Evolutionary conservation across 2,113 vertebrate species (phyloP).

Genomic region (Hypanus sabinus): DNA sequence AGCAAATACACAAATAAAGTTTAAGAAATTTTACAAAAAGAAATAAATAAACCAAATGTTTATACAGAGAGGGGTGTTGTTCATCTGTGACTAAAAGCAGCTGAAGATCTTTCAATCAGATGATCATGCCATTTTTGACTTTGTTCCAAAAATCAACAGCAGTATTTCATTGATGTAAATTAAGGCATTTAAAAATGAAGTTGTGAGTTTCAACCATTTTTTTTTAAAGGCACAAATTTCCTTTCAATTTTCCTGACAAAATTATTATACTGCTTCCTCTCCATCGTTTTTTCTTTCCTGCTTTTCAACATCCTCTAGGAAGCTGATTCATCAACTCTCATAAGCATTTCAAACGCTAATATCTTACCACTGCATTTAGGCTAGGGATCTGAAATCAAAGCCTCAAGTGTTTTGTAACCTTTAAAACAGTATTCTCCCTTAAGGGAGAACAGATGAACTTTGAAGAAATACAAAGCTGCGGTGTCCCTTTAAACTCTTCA

Average conservation of each 20-base stretch:
- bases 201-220: conserved; percentile 37
- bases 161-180: conserved; percentile 36
- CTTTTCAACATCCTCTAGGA: conserved; percentile 37
- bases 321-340: conserved; percentile 34
- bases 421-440: conserved; percentile 35
- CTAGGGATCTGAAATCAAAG: conserved; percentile 37
- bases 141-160: conserved; percentile 35
- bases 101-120: conserved; percentile 18
- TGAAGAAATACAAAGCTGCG: conserved; percentile 38
- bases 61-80: conserved; percentile 35
- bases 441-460: conserved; percentile 37
- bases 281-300: conserved; percentile 27
- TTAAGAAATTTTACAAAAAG: conserved; percentile 40
- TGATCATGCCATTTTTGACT: conserved; percentile 31
- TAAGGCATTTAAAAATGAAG: conserved; percentile 38
- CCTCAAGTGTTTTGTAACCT: conserved; percentile 37
- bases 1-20: conserved; percentile 38
- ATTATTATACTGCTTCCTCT: conserved; percentile 37
- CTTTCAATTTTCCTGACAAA: conserved; percentile 37
- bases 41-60: conserved; percentile 33
- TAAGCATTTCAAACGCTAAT: conserved; percentile 32
- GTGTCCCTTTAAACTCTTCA: conserved; percentile 37
- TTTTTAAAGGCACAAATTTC: conserved; percentile 37
- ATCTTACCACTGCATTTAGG: conserved; percentile 37
- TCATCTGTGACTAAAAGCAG: conserved; percentile 35